A percentile compares a stretch with the other conserved stretches of the same genome.
These are phyloP conservation scores for Drosophila bunnanda DNA, from an alignment of 2,888 invertebrate species.

Conservation along the genomic window DNA sequence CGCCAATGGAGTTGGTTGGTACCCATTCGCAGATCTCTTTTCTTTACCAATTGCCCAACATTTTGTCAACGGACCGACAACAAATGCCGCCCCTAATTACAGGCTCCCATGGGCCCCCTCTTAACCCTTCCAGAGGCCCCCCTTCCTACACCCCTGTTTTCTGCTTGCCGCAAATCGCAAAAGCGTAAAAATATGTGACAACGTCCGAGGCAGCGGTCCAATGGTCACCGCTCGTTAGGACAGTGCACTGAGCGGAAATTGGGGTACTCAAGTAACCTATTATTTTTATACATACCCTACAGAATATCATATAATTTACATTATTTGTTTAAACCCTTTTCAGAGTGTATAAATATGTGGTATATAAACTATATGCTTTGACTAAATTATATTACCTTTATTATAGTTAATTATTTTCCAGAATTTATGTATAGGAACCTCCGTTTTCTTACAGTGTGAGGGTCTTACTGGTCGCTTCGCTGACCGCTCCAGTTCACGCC, in stretches of 20 bases:
- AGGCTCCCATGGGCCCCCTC: constrained; percentile 30
- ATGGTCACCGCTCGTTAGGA: constrained; percentile 41
- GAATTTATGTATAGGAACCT: too few relatives aligned
- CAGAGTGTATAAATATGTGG: too few relatives aligned
- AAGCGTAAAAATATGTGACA: constrained; percentile 76
- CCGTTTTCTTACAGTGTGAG: neutral
- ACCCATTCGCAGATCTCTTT: constrained; percentile 15
- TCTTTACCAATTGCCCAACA: constrained; percentile 53
- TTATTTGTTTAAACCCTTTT: too few relatives aligned
- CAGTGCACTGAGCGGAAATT: constrained; percentile 4
- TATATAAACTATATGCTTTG: neutral
- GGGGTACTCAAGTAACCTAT: neutral
- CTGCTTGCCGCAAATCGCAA: constrained; percentile 61
- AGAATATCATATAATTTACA: neutral
- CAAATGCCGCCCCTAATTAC: constrained; percentile 71
- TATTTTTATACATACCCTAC: too few relatives aligned
- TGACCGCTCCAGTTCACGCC: constrained; percentile 72
- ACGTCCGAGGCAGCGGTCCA: constrained; percentile 62
- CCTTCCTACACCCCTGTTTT: neutral
- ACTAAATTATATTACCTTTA: accelerated
- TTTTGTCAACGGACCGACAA: constrained; percentile 72
- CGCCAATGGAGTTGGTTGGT: constrained; percentile 4
- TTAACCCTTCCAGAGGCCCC: neutral
- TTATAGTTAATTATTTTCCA: neutral
- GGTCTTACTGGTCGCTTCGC: constrained; percentile 52